Evolutionary conservation across 37 sponge, comb jelly and placozoan genomes (phyloP), one percentile per base, ranked within the genome.

Genomic region (Axinella damicornis): DNA sequence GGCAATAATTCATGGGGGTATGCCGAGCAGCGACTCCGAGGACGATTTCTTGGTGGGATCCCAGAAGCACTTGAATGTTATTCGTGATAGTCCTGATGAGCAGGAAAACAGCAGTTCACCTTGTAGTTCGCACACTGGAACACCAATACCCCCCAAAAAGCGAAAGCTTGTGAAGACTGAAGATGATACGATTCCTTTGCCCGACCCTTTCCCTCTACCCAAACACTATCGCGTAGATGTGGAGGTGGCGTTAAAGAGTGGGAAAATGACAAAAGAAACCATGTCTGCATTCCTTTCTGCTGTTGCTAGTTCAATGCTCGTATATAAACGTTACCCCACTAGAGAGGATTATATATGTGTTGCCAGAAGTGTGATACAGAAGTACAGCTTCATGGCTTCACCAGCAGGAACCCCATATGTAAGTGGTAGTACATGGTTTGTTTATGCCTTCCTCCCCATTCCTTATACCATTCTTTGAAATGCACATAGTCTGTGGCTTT

Each of bases 171-270:
- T 72, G 19, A 76, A 76, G 19, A 60, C 21, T 38, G 61, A 55
- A 55, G 82, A 81, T 31, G 82, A 69, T n/a, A 54, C 35, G 15
- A 61, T 81, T 56, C 82, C 82, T 22, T 38, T 81, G 36, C 82
- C 71, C 4, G 40, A 81, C 31, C 82, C 82, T 34, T 81, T 81
- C 58, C 82, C 82, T 18, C 60, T 81, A 5, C 82, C 71, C 12
- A 81, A 81, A 70, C 71, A 81, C 59, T 70, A 69, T 22, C 57
- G 37, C 12, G 32, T 5, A 53, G 59, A 81, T n/a, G 53, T 81
- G 16, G 71, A 65, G 53, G 70, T 13, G 22, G 82, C 82, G 2
- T 71, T 81, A 27, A 36, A 4, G 5, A 55, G 16, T 36, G 25
- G 40, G 25, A 22, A 79, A 34, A 35, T 79, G 67, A 33, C 58